phyloP scores from a whole-genome alignment of 2,888 invertebrate species.

The Norana najaformis region DNA sequence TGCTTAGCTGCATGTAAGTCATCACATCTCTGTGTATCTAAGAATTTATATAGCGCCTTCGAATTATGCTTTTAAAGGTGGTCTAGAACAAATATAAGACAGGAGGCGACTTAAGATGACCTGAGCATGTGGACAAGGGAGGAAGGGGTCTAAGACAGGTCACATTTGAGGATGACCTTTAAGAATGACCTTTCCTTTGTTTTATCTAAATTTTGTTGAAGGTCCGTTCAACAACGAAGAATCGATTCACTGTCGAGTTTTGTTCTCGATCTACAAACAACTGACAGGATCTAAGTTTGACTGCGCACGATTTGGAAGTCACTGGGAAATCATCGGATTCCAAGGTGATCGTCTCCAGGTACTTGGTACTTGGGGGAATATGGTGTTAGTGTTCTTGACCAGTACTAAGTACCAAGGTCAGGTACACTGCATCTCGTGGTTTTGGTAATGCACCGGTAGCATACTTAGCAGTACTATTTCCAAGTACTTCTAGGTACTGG shows the following conservation, averaged over 20 bases:
- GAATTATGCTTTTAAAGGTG: too few species aligned
- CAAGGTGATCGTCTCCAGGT: slow-evolving; percentile 59
- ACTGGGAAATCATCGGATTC: slow-evolving; percentile 68
- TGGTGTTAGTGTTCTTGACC: neutral
- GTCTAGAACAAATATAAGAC: too few species aligned
- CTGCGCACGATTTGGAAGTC: slow-evolving; percentile 64
- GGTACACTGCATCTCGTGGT: too few species aligned
- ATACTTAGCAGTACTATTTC: too few species aligned
- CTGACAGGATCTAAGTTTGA: slow-evolving; percentile 63
- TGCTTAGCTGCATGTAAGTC: slow-evolving; percentile 64
- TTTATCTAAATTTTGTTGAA: slow-evolving; percentile 47
- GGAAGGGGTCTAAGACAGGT: too few species aligned
- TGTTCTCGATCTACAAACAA: slow-evolving; percentile 65
- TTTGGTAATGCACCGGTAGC: too few species aligned
- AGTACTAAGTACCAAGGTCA: too few species aligned
- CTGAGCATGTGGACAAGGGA: neutral
- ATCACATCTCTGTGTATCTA: neutral
- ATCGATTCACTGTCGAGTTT: slow-evolving; percentile 61
- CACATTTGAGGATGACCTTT: too few species aligned
- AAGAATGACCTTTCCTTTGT: too few species aligned
- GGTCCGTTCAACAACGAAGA: slow-evolving; percentile 63
- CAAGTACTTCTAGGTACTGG: too few species aligned
- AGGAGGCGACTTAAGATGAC: neutral
- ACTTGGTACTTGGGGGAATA: neutral
- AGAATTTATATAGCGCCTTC: too few species aligned